A percentile compares a stretch with the other conserved stretches of the same genome.
Evolutionary conservation across 2,888 invertebrate genomes (phyloP).

Genomic region (Apeira syringaria): DNA sequence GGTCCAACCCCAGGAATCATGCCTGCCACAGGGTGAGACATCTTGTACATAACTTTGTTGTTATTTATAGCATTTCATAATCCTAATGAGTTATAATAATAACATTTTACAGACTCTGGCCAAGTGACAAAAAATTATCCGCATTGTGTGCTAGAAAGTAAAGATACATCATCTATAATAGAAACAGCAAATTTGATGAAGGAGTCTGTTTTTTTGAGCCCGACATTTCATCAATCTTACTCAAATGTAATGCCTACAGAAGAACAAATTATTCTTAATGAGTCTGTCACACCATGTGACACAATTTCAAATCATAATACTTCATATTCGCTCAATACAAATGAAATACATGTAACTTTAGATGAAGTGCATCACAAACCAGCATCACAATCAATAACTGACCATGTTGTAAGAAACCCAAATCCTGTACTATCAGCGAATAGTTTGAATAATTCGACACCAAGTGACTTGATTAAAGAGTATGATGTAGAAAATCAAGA

Average conservation of each 20-base stretch:
- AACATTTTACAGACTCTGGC: constrained; percentile 11
- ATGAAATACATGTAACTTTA: no score
- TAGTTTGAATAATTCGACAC: constrained; percentile 1
- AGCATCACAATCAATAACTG: background rate
- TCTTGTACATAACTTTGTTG: background rate
- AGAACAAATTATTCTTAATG: constrained; percentile 26
- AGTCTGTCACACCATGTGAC: background rate
- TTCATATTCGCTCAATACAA: background rate
- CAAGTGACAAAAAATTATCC: constrained; percentile 1
- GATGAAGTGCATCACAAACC: background rate
- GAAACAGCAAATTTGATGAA: constrained; percentile 72
- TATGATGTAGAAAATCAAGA: constrained; percentile 20
- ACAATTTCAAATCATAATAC: background rate
- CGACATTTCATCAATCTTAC: constrained; percentile 53
- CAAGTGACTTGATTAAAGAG: constrained; percentile 17
- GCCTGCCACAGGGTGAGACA: constrained; percentile 7
- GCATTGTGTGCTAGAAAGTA: constrained; percentile 6
- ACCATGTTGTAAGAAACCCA: background rate
- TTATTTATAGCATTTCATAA: constrained; percentile 11
- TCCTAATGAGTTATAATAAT: constrained; percentile 26
- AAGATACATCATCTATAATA: constrained; percentile 53
- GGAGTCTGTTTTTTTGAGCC: constrained; percentile 67
- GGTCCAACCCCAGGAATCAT: constrained; percentile 19
- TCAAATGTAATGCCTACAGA: constrained; percentile 42
- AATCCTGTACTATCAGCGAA: background rate